Evolutionary conservation across 2,113 vertebrate genomes (phyloP).

Genomic region (Brienomyrus brachyistius): DNA sequence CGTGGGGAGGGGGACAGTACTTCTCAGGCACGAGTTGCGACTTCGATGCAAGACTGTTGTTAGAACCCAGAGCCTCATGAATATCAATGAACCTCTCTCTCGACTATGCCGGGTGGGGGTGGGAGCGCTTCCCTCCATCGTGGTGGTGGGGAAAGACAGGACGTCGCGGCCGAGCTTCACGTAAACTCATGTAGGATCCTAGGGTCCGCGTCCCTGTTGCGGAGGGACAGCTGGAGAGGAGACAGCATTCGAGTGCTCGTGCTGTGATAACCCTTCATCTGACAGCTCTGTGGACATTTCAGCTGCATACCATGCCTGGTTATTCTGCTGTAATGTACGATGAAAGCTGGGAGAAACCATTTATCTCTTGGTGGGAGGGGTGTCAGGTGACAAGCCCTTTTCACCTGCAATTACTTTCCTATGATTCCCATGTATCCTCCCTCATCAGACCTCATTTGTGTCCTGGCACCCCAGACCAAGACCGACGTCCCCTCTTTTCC

Average conservation of each 20-base stretch:
- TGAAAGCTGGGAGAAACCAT: neutral
- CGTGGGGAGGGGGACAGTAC: constrained; percentile 6
- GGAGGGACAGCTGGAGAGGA: neutral
- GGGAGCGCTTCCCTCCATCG: neutral
- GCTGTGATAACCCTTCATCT: neutral
- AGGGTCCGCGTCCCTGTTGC: neutral
- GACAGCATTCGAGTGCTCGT: neutral
- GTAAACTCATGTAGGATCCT: neutral
- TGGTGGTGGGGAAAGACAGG: neutral
- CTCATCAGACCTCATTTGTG: neutral
- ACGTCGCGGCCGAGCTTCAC: neutral
- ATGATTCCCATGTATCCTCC: neutral
- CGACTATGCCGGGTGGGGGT: neutral
- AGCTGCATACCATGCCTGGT: neutral
- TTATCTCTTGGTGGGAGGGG: neutral
- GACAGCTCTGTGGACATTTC: neutral
- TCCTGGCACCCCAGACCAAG: neutral
- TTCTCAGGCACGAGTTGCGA: constrained; percentile 28
- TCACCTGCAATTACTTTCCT: neutral
- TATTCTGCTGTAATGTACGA: neutral
- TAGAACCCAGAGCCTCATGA: constrained; percentile 38
- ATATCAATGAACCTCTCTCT: constrained; percentile 36
- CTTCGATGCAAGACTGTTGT: constrained; percentile 34
- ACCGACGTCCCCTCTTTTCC: neutral
- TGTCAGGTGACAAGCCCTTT: neutral